These are phyloP conservation scores for Equus przewalskii DNA, from an alignment of 2,113 vertebrate species.

Conservation along the genomic window DNA sequence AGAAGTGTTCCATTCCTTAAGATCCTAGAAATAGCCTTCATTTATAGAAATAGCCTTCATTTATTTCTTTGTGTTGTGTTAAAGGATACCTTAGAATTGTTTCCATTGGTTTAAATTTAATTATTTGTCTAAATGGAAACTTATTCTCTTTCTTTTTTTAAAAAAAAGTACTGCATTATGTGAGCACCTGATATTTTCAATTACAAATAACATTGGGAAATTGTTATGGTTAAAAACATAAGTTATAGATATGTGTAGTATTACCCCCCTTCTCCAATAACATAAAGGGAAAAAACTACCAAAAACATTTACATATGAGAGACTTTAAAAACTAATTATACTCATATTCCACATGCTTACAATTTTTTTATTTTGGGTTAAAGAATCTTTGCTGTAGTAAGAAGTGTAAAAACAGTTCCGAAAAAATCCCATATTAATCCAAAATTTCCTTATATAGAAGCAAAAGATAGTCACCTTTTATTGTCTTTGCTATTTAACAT, in stretches of 20 bases:
- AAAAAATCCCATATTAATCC: not conserved
- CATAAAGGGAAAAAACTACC: not conserved
- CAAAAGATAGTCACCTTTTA: not conserved
- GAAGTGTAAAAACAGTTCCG: not conserved
- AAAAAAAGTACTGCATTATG: not conserved
- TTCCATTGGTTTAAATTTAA: conserved; percentile 39
- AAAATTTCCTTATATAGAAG: not conserved
- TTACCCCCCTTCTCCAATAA: not conserved
- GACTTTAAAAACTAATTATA: conserved; percentile 43
- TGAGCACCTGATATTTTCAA: conserved; percentile 44
- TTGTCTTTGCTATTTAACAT: conserved; percentile 43
- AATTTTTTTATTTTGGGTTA: conserved; percentile 35
- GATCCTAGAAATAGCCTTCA: conserved; percentile 22
- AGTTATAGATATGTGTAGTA: not conserved
- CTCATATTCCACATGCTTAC: not conserved
- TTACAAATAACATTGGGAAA: conserved; percentile 46
- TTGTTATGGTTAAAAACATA: conserved; percentile 5
- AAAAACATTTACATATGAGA: conserved; percentile 2
- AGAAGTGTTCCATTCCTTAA: conserved; percentile 21
- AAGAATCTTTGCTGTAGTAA: not conserved
- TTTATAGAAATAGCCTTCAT: conserved; percentile 43
- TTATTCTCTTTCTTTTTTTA: not conserved
- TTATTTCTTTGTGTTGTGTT: conserved; percentile 29
- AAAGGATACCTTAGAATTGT: conserved; percentile 17
- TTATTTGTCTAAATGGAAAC: conserved; percentile 11